Percentiles rank a stretch among this genome's conserved stretches.
Conservation (phyloP, 2,797 vertebrate species). For the Trachops cirrhosus region DNA sequence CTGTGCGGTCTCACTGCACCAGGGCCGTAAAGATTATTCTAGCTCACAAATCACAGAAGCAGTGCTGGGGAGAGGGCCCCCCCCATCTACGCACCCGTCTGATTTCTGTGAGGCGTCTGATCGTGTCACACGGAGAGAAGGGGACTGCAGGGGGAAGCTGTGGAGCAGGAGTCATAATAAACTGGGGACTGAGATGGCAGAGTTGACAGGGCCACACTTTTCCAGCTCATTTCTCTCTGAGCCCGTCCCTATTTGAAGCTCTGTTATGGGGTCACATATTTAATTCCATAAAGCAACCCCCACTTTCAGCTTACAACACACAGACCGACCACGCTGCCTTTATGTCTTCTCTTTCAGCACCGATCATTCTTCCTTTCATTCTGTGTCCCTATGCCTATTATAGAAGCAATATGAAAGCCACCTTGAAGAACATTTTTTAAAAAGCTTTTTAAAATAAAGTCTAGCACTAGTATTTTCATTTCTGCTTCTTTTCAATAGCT, state of each 20-base stretch:
- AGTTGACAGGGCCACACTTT: background rate
- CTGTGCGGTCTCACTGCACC: background rate
- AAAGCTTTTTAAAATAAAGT: background rate
- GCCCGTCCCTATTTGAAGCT: background rate
- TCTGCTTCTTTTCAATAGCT: background rate
- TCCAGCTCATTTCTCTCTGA: background rate
- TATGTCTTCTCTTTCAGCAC: background rate
- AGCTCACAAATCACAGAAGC: background rate
- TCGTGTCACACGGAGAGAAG: fast-evolving
- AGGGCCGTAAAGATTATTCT: background rate
- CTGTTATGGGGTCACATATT: background rate
- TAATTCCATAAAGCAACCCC: background rate
- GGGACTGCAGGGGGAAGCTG: background rate
- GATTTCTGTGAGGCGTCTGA: background rate
- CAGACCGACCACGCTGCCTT: background rate
- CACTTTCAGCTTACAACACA: background rate
- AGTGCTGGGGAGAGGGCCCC: background rate
- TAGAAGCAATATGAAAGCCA: background rate
- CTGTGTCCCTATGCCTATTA: background rate
- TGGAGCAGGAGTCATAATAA: background rate
- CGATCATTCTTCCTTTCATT: background rate
- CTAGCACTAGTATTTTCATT: background rate
- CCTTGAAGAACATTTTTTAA: background rate
- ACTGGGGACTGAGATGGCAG: background rate
- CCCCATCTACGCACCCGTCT: background rate